phyloP scores from a whole-genome alignment of 2,888 invertebrate genomes.

The Clanis bilineata region DNA sequence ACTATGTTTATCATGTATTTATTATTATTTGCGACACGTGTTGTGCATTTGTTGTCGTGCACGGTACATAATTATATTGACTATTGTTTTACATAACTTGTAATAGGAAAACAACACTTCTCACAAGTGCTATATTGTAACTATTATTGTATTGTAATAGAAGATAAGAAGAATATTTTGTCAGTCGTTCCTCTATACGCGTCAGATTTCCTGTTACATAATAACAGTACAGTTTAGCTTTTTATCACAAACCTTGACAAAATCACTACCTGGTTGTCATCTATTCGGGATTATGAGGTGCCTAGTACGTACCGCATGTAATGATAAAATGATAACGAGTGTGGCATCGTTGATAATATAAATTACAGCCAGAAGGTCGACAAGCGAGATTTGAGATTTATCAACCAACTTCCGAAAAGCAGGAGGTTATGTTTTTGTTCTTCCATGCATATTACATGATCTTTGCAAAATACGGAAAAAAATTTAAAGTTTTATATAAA shows the following conservation, averaged over 20 bases:
- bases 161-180: too few relatives aligned
- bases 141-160: too few relatives aligned
- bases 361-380: background rate
- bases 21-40: background rate
- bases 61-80: background rate
- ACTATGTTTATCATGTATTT: background rate
- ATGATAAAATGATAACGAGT: background rate
- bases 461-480: too few relatives aligned
- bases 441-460: too few relatives aligned
- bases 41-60: background rate
- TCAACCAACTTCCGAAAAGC: too few relatives aligned
- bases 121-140: too few relatives aligned
- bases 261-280: constrained; percentile 2
- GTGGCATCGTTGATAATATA: background rate
- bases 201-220: background rate
- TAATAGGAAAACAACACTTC: background rate
- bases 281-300: background rate
- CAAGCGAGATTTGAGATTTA: too few relatives aligned
- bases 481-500: too few relatives aligned
- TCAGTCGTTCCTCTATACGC: background rate
- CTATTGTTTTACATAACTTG: background rate
- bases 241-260: background rate
- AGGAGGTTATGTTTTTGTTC: too few relatives aligned
- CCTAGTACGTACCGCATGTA: background rate
- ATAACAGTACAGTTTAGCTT: background rate